Evolutionary conservation across 2,888 invertebrate genomes (phyloP).

Genomic region (Diogma glabrata): DNA sequence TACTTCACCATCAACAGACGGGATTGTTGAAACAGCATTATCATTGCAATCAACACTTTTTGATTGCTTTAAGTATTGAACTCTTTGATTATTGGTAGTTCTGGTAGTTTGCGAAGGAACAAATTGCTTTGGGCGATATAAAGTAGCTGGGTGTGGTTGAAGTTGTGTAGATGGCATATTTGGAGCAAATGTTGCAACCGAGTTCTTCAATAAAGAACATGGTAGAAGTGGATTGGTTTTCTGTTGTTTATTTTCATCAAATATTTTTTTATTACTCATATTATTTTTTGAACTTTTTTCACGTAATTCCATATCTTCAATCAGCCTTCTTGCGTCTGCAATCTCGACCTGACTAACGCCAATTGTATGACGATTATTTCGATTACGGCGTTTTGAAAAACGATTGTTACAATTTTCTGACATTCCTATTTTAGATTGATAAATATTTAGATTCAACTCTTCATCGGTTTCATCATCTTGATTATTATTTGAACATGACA

Average conservation of each 20-base stretch:
- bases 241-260: not conserved
- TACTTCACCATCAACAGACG: slow-evolving; percentile 23
- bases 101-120: slow-evolving; percentile 22
- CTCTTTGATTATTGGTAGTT: slow-evolving; percentile 8
- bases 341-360: slow-evolving; percentile 73
- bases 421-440: slow-evolving; percentile 27
- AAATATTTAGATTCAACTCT: slow-evolving; percentile 20
- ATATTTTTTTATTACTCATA: not conserved
- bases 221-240: not conserved
- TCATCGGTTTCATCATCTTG: slow-evolving; percentile 24
- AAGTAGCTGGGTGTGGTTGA: slow-evolving; percentile 17
- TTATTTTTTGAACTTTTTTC: slow-evolving; percentile 27
- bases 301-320: slow-evolving; percentile 49
- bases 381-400: slow-evolving; percentile 44
- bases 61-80: slow-evolving; percentile 20
- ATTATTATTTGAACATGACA: slow-evolving; percentile 19
- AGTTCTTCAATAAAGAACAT: not conserved
- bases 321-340: slow-evolving; percentile 62
- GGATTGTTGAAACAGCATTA: slow-evolving; percentile 20
- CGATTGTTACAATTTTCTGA: slow-evolving; percentile 37
- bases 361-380: slow-evolving; percentile 65
- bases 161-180: slow-evolving; percentile 22
- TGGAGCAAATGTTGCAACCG: slow-evolving; percentile 5
- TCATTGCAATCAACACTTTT: slow-evolving; percentile 18
- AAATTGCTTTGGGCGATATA: slow-evolving; percentile 33